phyloP scores from a whole-genome alignment of 2,888 invertebrate species.

The Leptopterna dolabrata region DNA sequence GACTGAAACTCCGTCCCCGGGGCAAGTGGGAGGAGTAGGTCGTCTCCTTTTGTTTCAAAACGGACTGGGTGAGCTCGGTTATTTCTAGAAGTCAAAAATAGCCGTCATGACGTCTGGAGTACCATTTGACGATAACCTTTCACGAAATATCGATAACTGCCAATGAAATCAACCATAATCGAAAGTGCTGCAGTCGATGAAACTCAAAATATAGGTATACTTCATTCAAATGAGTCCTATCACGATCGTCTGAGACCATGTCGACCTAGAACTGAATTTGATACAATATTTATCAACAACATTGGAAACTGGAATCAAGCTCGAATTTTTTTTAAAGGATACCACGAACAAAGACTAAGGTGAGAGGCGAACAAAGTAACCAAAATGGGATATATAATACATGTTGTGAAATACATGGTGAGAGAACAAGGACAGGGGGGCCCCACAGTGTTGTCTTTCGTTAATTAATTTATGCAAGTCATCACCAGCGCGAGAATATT shows the following conservation, averaged over 20 bases:
- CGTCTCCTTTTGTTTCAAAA: background rate
- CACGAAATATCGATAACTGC: too few relatives aligned
- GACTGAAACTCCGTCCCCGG: background rate
- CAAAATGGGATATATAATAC: background rate
- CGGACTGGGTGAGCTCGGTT: background rate
- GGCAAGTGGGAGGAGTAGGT: background rate
- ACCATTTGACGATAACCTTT: too few relatives aligned
- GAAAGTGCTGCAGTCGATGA: too few relatives aligned
- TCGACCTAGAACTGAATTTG: too few relatives aligned
- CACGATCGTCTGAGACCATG: too few relatives aligned
- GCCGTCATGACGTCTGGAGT: background rate
- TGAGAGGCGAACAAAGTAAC: background rate
- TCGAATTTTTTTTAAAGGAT: too few relatives aligned
- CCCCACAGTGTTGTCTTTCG: background rate
- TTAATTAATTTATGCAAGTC: conserved; percentile 33
- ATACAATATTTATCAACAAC: too few relatives aligned
- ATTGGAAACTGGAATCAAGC: too few relatives aligned
- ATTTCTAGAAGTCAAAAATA: background rate
- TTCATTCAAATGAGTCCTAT: too few relatives aligned
- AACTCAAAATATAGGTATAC: too few relatives aligned
- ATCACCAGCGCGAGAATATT: conserved; percentile 11
- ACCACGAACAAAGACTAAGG: too few relatives aligned
- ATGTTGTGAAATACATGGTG: background rate
- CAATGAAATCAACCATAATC: too few relatives aligned
- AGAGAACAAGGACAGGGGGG: background rate